These are phyloP conservation scores for Ailurus styani DNA, from an alignment of 2,113 vertebrate species.

Conservation along the genomic window DNA sequence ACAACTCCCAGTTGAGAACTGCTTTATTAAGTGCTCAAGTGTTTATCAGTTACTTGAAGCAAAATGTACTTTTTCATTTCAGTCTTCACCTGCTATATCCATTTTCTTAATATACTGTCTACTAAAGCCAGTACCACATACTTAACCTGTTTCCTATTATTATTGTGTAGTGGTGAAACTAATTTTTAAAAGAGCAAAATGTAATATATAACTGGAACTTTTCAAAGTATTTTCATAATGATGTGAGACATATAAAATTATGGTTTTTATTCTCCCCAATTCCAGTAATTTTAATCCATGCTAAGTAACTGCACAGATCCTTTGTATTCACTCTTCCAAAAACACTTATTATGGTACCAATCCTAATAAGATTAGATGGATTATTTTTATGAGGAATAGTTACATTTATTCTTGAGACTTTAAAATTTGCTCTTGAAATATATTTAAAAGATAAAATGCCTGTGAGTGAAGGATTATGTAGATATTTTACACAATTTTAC, in stretches of 20 bases:
- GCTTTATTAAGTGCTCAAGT: not conserved
- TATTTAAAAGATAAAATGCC: conserved; percentile 26
- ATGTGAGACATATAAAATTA: conserved; percentile 38
- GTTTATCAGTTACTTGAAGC: conserved; percentile 20
- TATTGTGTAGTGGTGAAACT: not conserved
- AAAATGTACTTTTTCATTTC: conserved; percentile 36
- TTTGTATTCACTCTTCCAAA: conserved; percentile 44
- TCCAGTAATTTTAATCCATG: conserved; percentile 48
- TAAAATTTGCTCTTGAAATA: conserved; percentile 27
- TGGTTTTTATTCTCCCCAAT: conserved; percentile 45
- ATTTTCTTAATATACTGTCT: conserved; percentile 33
- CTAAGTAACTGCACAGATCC: conserved; percentile 40
- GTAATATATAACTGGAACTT: conserved; percentile 25
- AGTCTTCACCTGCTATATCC: not conserved
- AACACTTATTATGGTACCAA: conserved; percentile 21
- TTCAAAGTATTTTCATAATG: conserved; percentile 39
- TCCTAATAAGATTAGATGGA: conserved; percentile 43
- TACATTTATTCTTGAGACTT: conserved; percentile 38
- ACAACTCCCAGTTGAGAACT: not conserved
- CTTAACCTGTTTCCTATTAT: conserved; percentile 41
- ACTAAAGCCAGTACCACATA: conserved; percentile 12
- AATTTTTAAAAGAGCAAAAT: conserved; percentile 39
- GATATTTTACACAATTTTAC: not conserved
- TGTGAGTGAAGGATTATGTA: conserved; percentile 1
- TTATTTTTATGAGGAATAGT: conserved; percentile 30